A percentile compares a stretch with the other conserved stretches of the same genome.
These are phyloP conservation scores for Trichonephila clavipes DNA, from an alignment of 1,140 invertebrate genomes.

Conservation along the genomic window DNA sequence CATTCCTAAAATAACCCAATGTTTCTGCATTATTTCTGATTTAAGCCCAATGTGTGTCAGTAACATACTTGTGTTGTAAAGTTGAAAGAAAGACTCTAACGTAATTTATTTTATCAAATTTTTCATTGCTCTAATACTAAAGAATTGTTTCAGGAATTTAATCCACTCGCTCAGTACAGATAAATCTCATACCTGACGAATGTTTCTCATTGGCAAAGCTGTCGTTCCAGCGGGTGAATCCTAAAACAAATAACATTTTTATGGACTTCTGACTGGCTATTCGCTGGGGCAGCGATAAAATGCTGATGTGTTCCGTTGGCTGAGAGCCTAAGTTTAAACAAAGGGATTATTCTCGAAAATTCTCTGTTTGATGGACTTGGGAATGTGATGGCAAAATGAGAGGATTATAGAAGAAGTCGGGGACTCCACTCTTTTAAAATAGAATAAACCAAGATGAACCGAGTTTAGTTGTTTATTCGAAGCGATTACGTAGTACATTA, in stretches of 20 bases:
- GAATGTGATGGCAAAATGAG: slow-evolving; percentile 28
- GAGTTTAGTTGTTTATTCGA: not conserved
- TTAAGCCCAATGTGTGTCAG: too few species aligned
- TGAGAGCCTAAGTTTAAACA: slow-evolving; percentile 20
- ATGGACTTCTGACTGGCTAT: slow-evolving; percentile 50
- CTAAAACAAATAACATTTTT: slow-evolving; percentile 44
- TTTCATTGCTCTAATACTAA: not conserved
- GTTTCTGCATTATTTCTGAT: too few species aligned
- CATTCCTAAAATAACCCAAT: too few species aligned
- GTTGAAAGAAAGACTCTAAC: too few species aligned
- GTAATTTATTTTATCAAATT: too few species aligned
- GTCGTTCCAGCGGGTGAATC: slow-evolving; percentile 1
- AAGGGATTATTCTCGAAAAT: slow-evolving; percentile 28
- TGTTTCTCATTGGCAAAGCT: not conserved
- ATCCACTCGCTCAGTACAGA: slow-evolving; percentile 13
- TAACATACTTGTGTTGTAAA: too few species aligned
- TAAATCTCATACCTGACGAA: slow-evolving; percentile 8
- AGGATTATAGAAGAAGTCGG: not conserved
- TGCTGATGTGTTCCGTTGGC: slow-evolving; percentile 6
- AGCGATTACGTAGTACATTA: not conserved
- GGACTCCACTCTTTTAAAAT: not conserved
- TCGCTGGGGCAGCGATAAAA: not conserved
- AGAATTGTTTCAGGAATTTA: slow-evolving; percentile 20
- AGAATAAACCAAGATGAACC: not conserved
- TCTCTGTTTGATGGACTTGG: not conserved